Conservation (phyloP, 2,113 vertebrate genomes). For the Nothocercus nigrocapillus region DNA sequence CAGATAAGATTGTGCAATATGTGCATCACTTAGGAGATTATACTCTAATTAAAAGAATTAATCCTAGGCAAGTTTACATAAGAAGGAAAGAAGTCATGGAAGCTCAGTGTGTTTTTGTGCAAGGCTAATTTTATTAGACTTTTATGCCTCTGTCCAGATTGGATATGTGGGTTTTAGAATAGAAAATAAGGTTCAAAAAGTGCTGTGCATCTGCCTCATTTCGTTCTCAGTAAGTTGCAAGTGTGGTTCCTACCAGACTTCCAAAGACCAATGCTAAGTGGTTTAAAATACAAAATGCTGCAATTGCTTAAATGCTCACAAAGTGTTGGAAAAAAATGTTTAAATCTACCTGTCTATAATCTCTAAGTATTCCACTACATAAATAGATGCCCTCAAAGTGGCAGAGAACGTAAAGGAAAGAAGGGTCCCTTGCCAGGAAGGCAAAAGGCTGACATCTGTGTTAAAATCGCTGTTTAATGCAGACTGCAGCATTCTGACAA, state of each 20-base stretch:
- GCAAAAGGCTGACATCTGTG: constrained; percentile 3
- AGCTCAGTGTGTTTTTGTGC: not conserved
- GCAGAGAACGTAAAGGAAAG: not conserved
- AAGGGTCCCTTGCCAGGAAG: not conserved
- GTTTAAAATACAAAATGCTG: not conserved
- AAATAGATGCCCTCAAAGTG: not conserved
- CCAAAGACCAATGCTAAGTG: not conserved
- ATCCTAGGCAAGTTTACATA: not conserved
- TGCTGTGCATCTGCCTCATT: not conserved
- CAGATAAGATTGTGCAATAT: not conserved
- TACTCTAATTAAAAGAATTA: constrained; percentile 44
- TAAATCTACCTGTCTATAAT: not conserved
- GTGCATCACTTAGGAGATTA: not conserved
- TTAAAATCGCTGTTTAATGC: constrained; percentile 40
- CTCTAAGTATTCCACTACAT: not conserved
- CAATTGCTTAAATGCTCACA: not conserved
- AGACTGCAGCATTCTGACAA: constrained; percentile 11
- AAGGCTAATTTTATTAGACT: not conserved
- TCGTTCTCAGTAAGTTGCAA: not conserved
- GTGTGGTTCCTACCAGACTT: not conserved
- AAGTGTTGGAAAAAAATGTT: not conserved
- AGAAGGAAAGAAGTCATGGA: not conserved
- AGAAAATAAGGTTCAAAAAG: constrained; percentile 17
- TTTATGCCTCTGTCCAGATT: constrained; percentile 1
- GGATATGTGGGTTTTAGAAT: not conserved